These are phyloP conservation scores for Globodera ellingtonae DNA, from an alignment of 1,140 invertebrate genomes.

Conservation along the genomic window DNA sequence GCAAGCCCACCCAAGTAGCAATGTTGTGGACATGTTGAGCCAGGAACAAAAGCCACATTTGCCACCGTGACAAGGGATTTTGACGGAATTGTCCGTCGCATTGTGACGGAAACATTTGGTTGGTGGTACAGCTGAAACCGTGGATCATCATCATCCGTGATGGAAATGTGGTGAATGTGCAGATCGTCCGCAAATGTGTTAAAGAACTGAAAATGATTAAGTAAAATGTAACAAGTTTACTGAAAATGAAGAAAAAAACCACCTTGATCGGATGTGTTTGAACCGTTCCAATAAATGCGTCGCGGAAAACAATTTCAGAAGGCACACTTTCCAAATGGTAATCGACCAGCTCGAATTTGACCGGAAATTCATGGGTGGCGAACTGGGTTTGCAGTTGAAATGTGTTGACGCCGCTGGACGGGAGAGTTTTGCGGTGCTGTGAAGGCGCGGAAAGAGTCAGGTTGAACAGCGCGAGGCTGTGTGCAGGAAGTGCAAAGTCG, in stretches of 20 bases:
- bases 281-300: conserved; percentile 73
- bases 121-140: conserved; percentile 52
- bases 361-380: conserved; percentile 37
- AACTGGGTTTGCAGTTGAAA: conserved; percentile 42
- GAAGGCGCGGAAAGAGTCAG: conserved; percentile 15
- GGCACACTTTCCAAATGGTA: conserved; percentile 82
- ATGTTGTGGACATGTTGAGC: conserved; percentile 71
- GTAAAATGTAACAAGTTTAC: conserved; percentile 12
- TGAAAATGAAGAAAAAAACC: conserved; percentile 36
- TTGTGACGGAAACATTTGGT: neutral
- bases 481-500: conserved; percentile 40
- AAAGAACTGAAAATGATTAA: conserved; percentile 50
- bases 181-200: conserved; percentile 59
- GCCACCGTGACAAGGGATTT: conserved; percentile 67
- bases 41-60: conserved; percentile 74
- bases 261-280: conserved; percentile 69
- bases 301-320: conserved; percentile 70
- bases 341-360: conserved; percentile 66
- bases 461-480: conserved; percentile 49
- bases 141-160: conserved; percentile 48
- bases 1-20: conserved; percentile 77
- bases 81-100: conserved; percentile 27
- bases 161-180: conserved; percentile 43
- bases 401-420: neutral
- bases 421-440: neutral